Base-by-base conservation (phyloP, 2,113 vertebrate genomes). In the Pogonocichla stellata region DNA sequence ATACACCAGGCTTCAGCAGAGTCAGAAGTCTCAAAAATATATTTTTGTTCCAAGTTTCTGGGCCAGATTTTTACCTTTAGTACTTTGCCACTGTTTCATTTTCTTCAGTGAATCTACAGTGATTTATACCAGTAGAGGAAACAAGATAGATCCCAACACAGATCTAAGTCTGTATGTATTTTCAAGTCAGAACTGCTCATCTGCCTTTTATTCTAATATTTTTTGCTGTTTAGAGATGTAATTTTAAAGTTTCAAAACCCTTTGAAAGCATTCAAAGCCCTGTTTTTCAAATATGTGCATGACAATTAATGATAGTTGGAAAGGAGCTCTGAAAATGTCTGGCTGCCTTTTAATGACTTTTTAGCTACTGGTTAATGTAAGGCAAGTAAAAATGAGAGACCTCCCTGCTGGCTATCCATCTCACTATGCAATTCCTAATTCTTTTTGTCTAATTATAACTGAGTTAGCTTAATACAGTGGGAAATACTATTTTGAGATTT, bases 321-420 rank as follows among this genome's bases (percentile, higher is more conserved):
- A 66, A 92, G 81, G 74, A 88, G 81, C 50, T 95, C 80, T 94
- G 75, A 95, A 96, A 94, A 91, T 19, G 43, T 51, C 86, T 81
- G 51, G n/a, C 43, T 93, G 70, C 62, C 64, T 96, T 94, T 82
- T 51, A n/a, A 51, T 80, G 88, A 88, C 73, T 48, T 90, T 90
- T 72, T 33, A 88, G 93, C 93, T 94, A 92, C 94, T 89, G 94
- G 95, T 86, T 92, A 96, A 75, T 69, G 71, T 53, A 92, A 91
- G 75, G 85, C 69, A 95, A 92, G 64, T 71, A 64, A 93, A 95
- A 95, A 80, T 50, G 25, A 74, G 60, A 84, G 40, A 80, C 91
- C 82, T 88, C 74, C 62, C 57, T 80, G 75, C 85, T 81, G 89
- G 75, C 81, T 94, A 54, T 78, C 81, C 23, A 60, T 65, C 61